Percentiles rank a stretch among this genome's conserved stretches.
Conservation (phyloP, 2,888 invertebrate species). For the Zeuzera pyrina region DNA sequence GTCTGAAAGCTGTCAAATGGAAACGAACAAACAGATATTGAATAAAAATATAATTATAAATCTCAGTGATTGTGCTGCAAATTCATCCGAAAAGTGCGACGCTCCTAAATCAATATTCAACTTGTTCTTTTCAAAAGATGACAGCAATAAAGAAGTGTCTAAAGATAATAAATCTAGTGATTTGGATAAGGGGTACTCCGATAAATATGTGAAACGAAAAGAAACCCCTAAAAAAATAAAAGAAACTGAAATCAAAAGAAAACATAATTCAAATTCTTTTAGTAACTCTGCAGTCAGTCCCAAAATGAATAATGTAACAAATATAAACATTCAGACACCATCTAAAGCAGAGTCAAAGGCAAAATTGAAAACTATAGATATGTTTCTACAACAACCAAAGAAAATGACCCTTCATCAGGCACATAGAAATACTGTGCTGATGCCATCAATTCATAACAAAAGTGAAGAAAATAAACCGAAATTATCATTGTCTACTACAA, state of each 20-base stretch:
- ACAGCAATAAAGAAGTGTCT: conserved; percentile 22
- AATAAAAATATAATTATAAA: conserved; percentile 30
- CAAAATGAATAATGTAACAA: conserved; percentile 29
- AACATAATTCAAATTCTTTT: conserved; percentile 30
- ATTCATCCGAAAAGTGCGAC: conserved; percentile 32
- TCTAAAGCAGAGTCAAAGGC: conserved; percentile 38
- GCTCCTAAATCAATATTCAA: conserved; percentile 32
- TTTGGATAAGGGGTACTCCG: conserved; percentile 39
- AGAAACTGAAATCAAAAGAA: conserved; percentile 30
- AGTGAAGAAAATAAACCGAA: conserved; percentile 26
- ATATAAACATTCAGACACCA: conserved; percentile 21
- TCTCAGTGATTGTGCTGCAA: conserved; percentile 28
- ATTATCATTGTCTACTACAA: conserved; percentile 11
- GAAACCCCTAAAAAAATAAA: conserved; percentile 31
- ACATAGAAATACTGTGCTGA: conserved; percentile 43
- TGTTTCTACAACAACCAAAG: conserved; percentile 48
- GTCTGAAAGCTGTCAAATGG: conserved; percentile 28
- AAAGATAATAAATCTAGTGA: conserved; percentile 32
- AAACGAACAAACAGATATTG: conserved; percentile 24
- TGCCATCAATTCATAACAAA: conserved; percentile 22
- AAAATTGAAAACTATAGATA: conserved; percentile 52
- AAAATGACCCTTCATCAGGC: conserved; percentile 38
- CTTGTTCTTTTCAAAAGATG: conserved; percentile 31
- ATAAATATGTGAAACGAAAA: conserved; percentile 60
- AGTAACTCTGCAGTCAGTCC: conserved; percentile 43